Base-by-base conservation (phyloP, 2,113 vertebrate species). In the Emydura subglobosa region DNA sequence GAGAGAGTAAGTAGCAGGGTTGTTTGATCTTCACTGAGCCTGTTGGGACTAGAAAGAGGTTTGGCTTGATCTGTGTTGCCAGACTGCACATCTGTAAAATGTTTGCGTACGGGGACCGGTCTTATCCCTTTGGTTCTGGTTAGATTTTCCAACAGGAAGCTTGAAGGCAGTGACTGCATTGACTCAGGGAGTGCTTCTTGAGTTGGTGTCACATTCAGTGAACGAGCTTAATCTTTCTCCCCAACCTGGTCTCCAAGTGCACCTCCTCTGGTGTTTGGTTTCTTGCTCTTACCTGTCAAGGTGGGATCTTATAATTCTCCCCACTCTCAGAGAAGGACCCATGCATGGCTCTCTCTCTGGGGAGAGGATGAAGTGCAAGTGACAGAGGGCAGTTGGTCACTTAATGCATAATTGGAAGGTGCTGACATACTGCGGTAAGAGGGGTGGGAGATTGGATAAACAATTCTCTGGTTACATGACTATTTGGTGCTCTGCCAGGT, bases 1-100 rank as follows among this genome's bases (percentile, higher is more conserved):
- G 44, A 98, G 99, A 93, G 99, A 99, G 99, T 99, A 97, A 99
- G 99, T 98, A 1, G 8, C 0, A 1, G 5, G n/a, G 1, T 16
- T 1, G 2, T 3, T 3, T 22, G 31, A 29, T 61, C 2, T 29
- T 39, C n/a, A 53, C n/a, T 34, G 25, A 8, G 2, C 6, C 12
- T 3, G 5, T 4, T 29, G n/a, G 44, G 55, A 68, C 21, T 42
- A 44, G 53, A 17, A 74, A 19, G 49, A 88, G 9, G 34, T 57
- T 19, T 39, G 59, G 39, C 25, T 76, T 51, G 24, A n/a, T 44
- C 34, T 59, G 2, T 11, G 9, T 72, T 25, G 53, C 39, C 44
- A 34, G 21, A 55, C 11, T 8, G 42, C n/a, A 34, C 31, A 39
- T 3, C 34, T 59, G 3, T 0, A 0, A 16, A 14, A 39, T 82